These are phyloP conservation scores for Rhadinocentrus ornatus DNA, from an alignment of 2,797 vertebrate genomes.

Conservation along the genomic window DNA sequence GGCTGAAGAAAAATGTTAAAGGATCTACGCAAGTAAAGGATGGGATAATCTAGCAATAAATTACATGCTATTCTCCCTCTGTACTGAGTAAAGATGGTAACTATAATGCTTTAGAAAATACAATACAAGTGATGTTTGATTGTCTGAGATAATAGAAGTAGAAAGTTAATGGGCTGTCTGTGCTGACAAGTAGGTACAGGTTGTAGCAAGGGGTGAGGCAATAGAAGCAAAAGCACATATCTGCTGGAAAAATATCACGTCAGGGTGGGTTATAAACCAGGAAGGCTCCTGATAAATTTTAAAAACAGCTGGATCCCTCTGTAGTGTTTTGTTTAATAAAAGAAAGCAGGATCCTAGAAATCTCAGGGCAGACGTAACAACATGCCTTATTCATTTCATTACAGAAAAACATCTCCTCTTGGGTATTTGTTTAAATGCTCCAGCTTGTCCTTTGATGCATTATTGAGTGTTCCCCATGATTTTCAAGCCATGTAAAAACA, in stretches of 20 bases:
- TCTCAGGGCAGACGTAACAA: slow-evolving; percentile 69
- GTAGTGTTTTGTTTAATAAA: slow-evolving; percentile 80
- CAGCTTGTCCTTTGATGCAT: slow-evolving; percentile 59
- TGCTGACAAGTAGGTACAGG: slow-evolving; percentile 73
- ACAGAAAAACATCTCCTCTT: slow-evolving; percentile 62
- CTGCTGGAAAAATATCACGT: slow-evolving; percentile 55
- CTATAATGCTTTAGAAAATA: slow-evolving; percentile 71
- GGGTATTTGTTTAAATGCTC: slow-evolving; percentile 62
- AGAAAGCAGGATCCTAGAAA: slow-evolving; percentile 59
- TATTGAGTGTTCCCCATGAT: slow-evolving; percentile 56
- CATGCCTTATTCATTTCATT: slow-evolving; percentile 71
- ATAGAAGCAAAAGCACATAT: slow-evolving; percentile 63
- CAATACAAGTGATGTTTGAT: slow-evolving; percentile 75
- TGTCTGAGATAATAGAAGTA: slow-evolving; percentile 77
- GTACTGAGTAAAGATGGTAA: slow-evolving; percentile 49
- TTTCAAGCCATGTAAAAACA: slow-evolving; percentile 63
- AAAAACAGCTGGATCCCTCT: slow-evolving; percentile 66
- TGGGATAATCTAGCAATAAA: slow-evolving; percentile 61
- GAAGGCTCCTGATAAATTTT: slow-evolving; percentile 40
- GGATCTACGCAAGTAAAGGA: slow-evolving; percentile 58
- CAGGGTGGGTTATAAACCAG: slow-evolving; percentile 43
- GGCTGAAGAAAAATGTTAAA: slow-evolving; percentile 54
- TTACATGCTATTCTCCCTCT: slow-evolving; percentile 64
- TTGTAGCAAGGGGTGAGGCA: slow-evolving; percentile 61
- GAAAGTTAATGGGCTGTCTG: slow-evolving; percentile 68